These are phyloP conservation scores for Tribolium madens DNA, from an alignment of 1,140 invertebrate species.

Conservation along the genomic window DNA sequence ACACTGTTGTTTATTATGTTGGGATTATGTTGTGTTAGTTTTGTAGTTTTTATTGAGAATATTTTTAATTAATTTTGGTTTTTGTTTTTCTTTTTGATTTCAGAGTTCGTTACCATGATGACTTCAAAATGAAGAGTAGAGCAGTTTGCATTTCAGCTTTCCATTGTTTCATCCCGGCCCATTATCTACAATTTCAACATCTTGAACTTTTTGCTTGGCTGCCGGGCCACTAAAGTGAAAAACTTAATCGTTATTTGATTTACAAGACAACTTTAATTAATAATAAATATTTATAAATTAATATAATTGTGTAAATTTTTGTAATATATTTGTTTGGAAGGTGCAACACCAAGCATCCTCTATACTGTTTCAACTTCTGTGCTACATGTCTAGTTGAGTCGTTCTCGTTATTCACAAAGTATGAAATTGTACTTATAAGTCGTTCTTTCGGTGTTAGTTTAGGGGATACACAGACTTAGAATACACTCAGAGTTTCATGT, in stretches of 20 bases:
- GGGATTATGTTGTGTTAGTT: conserved; percentile 26
- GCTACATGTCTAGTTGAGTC: conserved; percentile 58
- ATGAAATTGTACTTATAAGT: conserved; percentile 60
- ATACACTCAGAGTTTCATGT: conserved; percentile 53
- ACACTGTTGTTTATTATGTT: conserved; percentile 32
- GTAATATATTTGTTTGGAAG: conserved; percentile 64
- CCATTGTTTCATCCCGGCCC: conserved; percentile 67
- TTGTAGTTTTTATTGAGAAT: neutral
- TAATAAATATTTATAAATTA: conserved; percentile 64
- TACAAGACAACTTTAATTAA: conserved; percentile 64
- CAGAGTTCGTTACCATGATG: conserved; percentile 99
- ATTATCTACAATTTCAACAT: conserved; percentile 62
- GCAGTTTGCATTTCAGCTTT: conserved; percentile 68
- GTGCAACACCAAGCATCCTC: conserved; percentile 55
- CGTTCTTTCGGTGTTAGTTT: conserved; percentile 55
- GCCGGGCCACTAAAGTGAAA: conserved; percentile 64
- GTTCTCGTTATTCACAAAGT: conserved; percentile 61
- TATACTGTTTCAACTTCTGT: conserved; percentile 57
- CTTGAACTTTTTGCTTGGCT: conserved; percentile 63
- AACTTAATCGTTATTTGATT: conserved; percentile 64
- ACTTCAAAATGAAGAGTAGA: conserved; percentile 89
- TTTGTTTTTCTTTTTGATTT: conserved; percentile 67
- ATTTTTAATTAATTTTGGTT: neutral
- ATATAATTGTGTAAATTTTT: conserved; percentile 66
- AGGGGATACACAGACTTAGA: conserved; percentile 55